Evolutionary conservation across 2,888 invertebrate species (phyloP).

Genomic region (Parapristionchus giblindavisi): DNA sequence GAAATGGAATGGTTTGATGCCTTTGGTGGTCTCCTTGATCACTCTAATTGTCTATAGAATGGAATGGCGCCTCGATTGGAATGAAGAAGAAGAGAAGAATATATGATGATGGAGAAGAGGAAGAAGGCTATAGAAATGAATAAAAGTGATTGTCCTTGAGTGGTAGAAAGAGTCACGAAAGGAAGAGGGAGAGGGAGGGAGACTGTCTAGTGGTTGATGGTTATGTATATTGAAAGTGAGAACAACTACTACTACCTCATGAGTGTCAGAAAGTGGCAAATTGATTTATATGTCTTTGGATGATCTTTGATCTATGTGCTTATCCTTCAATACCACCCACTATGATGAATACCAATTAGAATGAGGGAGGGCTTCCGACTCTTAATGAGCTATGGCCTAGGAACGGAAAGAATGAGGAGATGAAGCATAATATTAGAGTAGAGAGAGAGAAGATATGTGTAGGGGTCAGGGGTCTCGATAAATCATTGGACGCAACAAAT

Average conservation of each 20-base stretch:
- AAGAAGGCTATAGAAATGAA: background rate
- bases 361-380: background rate
- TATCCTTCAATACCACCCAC: too few species aligned
- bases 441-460: background rate
- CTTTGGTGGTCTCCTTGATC: too few species aligned
- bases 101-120: constrained; percentile 12
- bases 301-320: too few species aligned
- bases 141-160: background rate
- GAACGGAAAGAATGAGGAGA: background rate
- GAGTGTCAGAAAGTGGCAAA: too few species aligned
- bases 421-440: background rate
- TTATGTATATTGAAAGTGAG: too few species aligned
- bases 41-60: too few species aligned
- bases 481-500: background rate
- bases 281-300: too few species aligned
- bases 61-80: too few species aligned
- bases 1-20: too few species aligned
- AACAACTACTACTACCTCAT: too few species aligned
- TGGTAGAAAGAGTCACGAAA: background rate
- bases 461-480: background rate
- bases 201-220: background rate
- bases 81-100: constrained; percentile 1
- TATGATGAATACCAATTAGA: too few species aligned
- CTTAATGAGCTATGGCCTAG: background rate
- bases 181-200: background rate